These are phyloP conservation scores for Gryllus longicercus DNA, from an alignment of 2,888 invertebrate genomes.

Conservation along the genomic window DNA sequence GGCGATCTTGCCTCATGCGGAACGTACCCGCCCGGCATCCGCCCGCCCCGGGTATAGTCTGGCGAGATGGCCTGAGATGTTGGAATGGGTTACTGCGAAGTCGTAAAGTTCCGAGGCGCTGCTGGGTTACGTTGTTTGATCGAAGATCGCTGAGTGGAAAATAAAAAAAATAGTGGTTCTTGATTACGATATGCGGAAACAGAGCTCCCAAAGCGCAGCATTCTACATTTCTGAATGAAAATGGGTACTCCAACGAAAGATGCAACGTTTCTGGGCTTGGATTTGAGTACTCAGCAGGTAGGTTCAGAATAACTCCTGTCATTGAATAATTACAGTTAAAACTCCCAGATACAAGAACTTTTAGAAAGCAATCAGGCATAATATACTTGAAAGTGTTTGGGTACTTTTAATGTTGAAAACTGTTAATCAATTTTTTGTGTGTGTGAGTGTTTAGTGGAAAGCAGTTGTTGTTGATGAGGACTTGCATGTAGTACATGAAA, in stretches of 20 bases:
- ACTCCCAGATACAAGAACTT: background rate
- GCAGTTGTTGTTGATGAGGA: conserved; percentile 75
- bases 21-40: too few species aligned
- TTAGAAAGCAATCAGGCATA: too few species aligned
- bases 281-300: conserved; percentile 86
- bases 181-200: too few species aligned
- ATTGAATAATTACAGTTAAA: conserved; percentile 28
- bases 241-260: conserved; percentile 27
- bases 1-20: too few species aligned
- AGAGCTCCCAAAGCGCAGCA: too few species aligned
- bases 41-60: too few species aligned
- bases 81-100: too few species aligned
- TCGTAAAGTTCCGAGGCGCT: background rate
- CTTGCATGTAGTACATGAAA: conserved; percentile 70
- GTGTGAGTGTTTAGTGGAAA: conserved; percentile 66
- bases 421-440: too few species aligned
- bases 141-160: background rate
- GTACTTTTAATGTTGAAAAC: too few species aligned
- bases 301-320: conserved; percentile 39
- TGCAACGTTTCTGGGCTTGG: conserved; percentile 74
- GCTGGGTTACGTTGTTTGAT: conserved; percentile 5
- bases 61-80: too few species aligned
- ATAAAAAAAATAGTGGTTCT: too few species aligned
- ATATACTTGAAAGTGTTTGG: too few species aligned
- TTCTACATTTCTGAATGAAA: background rate